These are phyloP conservation scores for Odontothrips loti DNA, from an alignment of 2,888 invertebrate genomes.

Conservation along the genomic window DNA sequence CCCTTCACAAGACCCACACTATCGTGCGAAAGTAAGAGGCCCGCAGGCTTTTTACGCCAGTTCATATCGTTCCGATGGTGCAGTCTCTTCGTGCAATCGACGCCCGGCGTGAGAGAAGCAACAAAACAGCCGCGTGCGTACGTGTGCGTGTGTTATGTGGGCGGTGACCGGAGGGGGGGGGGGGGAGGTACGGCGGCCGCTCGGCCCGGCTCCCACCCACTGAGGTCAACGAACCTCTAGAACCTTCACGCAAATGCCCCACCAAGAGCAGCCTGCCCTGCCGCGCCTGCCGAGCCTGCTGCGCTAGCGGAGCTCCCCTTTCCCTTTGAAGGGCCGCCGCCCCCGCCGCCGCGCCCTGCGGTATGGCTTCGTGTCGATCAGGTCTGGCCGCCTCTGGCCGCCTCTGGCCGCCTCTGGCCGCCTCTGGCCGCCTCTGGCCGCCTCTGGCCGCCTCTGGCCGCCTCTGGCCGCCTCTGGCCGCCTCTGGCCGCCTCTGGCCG, in stretches of 20 bases:
- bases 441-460: no score
- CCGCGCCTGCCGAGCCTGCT: background rate
- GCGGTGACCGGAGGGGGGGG: background rate
- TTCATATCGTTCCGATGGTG: conserved; percentile 36
- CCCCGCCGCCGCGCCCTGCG: background rate
- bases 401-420: no score
- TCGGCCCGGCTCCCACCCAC: conserved; percentile 4
- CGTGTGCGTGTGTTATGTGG: background rate
- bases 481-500: no score
- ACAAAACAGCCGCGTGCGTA: no score
- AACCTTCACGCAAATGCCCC: conserved; percentile 30
- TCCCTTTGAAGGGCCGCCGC: background rate
- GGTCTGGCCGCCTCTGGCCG: no score
- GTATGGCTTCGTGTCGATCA: background rate
- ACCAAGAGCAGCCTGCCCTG: conserved; percentile 24
- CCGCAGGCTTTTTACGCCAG: conserved; percentile 31
- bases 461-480: no score
- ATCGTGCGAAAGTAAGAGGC: conserved; percentile 60
- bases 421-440: no score
- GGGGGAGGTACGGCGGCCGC: background rate
- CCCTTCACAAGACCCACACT: no score
- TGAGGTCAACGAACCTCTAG: conserved; percentile 37
- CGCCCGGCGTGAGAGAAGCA: background rate
- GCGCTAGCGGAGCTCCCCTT: background rate
- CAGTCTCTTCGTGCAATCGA: background rate